Conservation (phyloP, 2,797 vertebrate genomes). For the Hemibagrus guttatus region DNA sequence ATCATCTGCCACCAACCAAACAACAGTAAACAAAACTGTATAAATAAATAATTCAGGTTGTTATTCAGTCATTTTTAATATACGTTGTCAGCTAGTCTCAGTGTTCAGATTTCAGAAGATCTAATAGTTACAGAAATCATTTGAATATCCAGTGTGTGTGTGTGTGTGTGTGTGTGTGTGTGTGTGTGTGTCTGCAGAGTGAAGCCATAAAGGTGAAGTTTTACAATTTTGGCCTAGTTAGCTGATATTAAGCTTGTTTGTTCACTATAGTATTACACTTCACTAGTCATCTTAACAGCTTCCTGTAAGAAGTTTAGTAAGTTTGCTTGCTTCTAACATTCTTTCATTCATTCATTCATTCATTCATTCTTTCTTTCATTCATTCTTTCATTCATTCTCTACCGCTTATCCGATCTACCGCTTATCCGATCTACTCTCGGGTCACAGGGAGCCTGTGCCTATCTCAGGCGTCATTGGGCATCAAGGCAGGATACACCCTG, state of each 20-base stretch:
- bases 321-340: neutral
- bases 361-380: no score
- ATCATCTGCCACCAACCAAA: neutral
- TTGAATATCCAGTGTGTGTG: neutral
- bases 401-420: no score
- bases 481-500: no score
- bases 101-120: neutral
- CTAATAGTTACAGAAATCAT: neutral
- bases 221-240: neutral
- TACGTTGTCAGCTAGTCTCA: neutral
- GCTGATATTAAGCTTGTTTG: neutral
- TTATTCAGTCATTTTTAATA: neutral
- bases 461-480: no score
- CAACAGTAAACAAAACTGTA: neutral
- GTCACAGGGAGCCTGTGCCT: no score
- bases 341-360: no score
- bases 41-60: neutral
- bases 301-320: neutral
- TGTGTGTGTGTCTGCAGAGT: neutral
- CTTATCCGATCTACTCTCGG: no score
- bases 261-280: no score
- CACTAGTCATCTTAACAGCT: neutral
- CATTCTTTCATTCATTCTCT: no score
- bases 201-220: neutral
- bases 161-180: neutral